Percentiles rank a stretch among this genome's conserved stretches.
Conservation (phyloP, 2,113 vertebrate genomes). For the Erythrocercus mccallii region DNA sequence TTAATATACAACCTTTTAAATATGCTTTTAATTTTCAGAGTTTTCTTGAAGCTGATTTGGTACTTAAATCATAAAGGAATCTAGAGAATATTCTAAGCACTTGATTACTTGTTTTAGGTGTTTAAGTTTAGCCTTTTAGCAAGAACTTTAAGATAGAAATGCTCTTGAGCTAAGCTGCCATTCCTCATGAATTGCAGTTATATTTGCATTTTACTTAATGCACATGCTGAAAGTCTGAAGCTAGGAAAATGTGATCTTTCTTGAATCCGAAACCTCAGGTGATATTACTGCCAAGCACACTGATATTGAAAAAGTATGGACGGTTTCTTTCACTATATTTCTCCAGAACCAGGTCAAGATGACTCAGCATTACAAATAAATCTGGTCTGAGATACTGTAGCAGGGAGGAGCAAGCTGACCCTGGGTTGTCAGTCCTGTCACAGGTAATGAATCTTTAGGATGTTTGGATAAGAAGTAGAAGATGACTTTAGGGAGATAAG, state of each 20-base stretch:
- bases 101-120: background rate
- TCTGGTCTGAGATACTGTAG: background rate
- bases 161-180: background rate
- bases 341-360: background rate
- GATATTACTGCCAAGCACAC: background rate
- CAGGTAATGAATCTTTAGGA: background rate
- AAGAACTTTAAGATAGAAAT: background rate
- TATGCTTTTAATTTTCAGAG: background rate
- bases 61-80: background rate
- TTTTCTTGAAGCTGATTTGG: background rate
- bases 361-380: background rate
- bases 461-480: background rate
- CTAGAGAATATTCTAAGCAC: background rate
- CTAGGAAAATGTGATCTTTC: background rate
- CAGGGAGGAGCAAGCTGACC: background rate
- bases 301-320: background rate
- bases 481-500: background rate
- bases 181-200: background rate
- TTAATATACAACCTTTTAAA: background rate
- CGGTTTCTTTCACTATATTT: background rate
- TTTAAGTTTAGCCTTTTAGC: background rate
- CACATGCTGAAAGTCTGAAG: background rate
- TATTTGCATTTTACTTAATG: background rate
- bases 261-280: background rate
- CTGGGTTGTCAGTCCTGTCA: background rate